A percentile compares a stretch with the other conserved stretches of the same genome.
phyloP scores from a whole-genome alignment of 1,140 invertebrate species.

The Chironomus striatipennis region DNA sequence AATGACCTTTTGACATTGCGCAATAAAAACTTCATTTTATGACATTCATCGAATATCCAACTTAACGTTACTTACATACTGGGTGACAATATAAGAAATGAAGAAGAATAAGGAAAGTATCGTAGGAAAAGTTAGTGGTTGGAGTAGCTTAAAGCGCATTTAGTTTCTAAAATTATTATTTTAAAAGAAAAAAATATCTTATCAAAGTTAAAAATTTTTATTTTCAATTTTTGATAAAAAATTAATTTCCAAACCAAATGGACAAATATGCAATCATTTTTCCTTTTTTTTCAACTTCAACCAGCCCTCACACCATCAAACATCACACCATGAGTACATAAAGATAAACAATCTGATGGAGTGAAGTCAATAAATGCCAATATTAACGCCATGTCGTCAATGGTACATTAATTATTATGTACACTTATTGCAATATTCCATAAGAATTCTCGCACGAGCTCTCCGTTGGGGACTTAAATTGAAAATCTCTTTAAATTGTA shows the following conservation, averaged over 20 bases:
- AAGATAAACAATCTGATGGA: not conserved
- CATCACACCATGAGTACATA: not conserved
- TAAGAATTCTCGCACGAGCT: no score
- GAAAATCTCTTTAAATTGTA: no score
- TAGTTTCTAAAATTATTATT: not conserved
- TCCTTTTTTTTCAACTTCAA: no score
- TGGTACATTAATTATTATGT: constrained; percentile 6
- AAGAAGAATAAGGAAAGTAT: no score
- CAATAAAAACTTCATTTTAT: constrained; percentile 8
- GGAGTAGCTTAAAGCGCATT: not conserved
- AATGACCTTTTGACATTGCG: constrained; percentile 20
- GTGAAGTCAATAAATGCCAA: constrained; percentile 19
- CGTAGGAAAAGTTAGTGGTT: not conserved
- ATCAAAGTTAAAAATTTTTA: no score
- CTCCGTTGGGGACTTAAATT: no score
- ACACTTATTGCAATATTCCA: not conserved
- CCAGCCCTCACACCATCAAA: no score
- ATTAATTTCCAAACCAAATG: no score
- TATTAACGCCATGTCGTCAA: constrained; percentile 6
- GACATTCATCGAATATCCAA: not conserved
- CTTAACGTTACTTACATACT: not conserved
- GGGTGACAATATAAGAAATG: no score
- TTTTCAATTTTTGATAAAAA: no score
- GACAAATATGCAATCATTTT: no score
- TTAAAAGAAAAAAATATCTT: no score